Percentiles rank a stretch among this genome's conserved stretches.
Conservation (phyloP, 2,888 invertebrate genomes). For the Diaperis boleti region DNA sequence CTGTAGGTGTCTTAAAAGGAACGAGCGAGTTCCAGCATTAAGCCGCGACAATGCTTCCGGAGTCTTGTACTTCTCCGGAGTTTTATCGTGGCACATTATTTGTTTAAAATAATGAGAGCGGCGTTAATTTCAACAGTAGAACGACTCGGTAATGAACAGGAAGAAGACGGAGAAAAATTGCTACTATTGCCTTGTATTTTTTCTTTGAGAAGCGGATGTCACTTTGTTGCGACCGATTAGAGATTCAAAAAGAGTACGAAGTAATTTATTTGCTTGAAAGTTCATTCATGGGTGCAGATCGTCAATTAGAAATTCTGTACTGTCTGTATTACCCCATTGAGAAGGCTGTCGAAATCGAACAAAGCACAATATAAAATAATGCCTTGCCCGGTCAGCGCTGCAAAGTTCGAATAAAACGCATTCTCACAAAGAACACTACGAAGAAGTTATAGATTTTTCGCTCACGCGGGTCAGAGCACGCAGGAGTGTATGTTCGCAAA, state of each 20-base stretch:
- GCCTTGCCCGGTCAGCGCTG: conserved; percentile 21
- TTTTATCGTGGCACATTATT: neutral
- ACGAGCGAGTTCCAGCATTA: neutral
- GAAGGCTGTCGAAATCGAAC: conserved; percentile 32
- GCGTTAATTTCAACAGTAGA: conserved; percentile 1
- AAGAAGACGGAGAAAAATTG: conserved; percentile 12
- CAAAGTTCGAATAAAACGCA: conserved; percentile 37
- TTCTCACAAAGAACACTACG: conserved; percentile 17
- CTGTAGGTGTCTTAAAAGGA: neutral
- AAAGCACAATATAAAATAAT: conserved; percentile 37
- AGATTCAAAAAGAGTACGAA: conserved; percentile 31
- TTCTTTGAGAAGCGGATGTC: conserved; percentile 11
- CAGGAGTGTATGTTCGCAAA: conserved; percentile 25
- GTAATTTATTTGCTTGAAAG: conserved; percentile 32
- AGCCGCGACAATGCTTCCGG: neutral
- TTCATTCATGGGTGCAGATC: conserved; percentile 35
- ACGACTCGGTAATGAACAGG: conserved; percentile 4
- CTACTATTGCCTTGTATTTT: conserved; percentile 2
- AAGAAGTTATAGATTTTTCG: conserved; percentile 36
- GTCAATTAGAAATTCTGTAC: conserved; percentile 36
- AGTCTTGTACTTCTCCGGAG: neutral
- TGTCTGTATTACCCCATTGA: conserved; percentile 34
- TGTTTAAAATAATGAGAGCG: neutral
- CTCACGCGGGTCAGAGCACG: conserved; percentile 29
- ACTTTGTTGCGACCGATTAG: conserved; percentile 13